Percentiles rank a stretch among this genome's conserved stretches.
phyloP scores from a whole-genome alignment of 2,888 invertebrate species.

The Ganaspis brasiliensis region DNA sequence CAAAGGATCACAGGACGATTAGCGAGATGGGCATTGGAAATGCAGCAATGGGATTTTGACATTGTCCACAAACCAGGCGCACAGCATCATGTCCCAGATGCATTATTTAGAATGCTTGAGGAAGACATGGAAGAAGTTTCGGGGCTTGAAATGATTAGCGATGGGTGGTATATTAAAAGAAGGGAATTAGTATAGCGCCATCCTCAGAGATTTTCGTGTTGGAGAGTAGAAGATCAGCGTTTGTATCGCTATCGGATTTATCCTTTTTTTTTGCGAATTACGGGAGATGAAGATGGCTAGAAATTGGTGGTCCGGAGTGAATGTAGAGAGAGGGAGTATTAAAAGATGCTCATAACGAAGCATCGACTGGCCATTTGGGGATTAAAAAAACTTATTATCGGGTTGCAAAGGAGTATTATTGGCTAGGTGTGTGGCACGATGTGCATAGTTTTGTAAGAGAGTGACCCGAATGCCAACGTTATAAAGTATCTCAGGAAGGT shows the following conservation, averaged over 20 bases:
- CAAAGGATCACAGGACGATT: slow-evolving; percentile 54
- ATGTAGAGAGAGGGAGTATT: background rate
- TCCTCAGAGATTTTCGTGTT: background rate
- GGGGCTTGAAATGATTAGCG: background rate
- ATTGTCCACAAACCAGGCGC: too few relatives aligned
- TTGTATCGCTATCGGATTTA: background rate
- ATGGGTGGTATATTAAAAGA: background rate
- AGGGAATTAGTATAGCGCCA: background rate
- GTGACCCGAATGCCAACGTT: background rate
- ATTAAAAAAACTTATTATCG: background rate
- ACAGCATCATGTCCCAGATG: too few relatives aligned
- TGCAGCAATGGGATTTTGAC: too few relatives aligned
- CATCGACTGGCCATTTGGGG: background rate
- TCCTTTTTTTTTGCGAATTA: background rate
- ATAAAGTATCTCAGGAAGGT: slow-evolving; percentile 1
- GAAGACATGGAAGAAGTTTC: slow-evolving; percentile 4
- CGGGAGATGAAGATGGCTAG: background rate
- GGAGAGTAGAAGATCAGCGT: too few relatives aligned
- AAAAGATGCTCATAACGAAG: background rate
- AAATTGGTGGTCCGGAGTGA: background rate
- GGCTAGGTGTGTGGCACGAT: slow-evolving; percentile 18
- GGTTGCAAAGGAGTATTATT: slow-evolving; percentile 19
- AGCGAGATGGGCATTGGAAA: too few relatives aligned
- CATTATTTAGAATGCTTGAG: too few relatives aligned
- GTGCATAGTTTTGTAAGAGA: background rate